These are phyloP conservation scores for Neolamprologus toae DNA, from an alignment of 2,113 vertebrate species.

Conservation along the genomic window DNA sequence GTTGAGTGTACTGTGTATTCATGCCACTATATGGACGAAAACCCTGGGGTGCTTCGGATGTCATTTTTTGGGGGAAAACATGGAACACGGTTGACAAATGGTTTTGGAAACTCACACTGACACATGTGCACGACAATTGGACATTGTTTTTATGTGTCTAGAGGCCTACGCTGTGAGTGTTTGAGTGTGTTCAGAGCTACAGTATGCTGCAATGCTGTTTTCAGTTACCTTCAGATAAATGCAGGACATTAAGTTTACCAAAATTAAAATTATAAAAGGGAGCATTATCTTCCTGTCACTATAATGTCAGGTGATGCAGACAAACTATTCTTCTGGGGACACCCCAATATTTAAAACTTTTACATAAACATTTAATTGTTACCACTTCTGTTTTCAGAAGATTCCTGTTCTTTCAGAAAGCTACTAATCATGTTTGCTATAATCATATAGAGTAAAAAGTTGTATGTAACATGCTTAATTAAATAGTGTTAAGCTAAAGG, in stretches of 20 bases:
- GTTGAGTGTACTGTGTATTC: background rate
- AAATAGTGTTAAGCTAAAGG: background rate
- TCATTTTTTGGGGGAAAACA: conserved; percentile 31
- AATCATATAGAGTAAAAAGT: background rate
- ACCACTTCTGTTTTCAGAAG: background rate
- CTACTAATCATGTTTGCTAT: background rate
- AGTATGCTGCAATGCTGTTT: background rate
- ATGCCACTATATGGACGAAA: background rate
- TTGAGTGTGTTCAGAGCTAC: background rate
- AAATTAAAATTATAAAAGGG: background rate
- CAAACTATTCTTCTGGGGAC: background rate
- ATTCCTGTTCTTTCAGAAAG: background rate
- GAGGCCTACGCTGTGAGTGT: background rate
- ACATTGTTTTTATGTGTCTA: conserved; percentile 22
- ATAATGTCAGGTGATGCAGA: background rate
- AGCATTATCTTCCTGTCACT: background rate
- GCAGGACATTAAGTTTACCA: background rate
- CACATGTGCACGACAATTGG: conserved; percentile 20
- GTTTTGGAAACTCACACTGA: conserved; percentile 50
- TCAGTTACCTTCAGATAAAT: background rate
- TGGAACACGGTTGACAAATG: conserved; percentile 62
- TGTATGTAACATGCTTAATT: background rate
- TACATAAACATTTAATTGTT: background rate
- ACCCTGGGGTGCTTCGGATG: background rate
- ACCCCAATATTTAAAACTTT: background rate